Evolutionary conservation across 2,113 vertebrate genomes (phyloP), one percentile per base, ranked within the genome.

Genomic region (Zosterops japonicus): DNA sequence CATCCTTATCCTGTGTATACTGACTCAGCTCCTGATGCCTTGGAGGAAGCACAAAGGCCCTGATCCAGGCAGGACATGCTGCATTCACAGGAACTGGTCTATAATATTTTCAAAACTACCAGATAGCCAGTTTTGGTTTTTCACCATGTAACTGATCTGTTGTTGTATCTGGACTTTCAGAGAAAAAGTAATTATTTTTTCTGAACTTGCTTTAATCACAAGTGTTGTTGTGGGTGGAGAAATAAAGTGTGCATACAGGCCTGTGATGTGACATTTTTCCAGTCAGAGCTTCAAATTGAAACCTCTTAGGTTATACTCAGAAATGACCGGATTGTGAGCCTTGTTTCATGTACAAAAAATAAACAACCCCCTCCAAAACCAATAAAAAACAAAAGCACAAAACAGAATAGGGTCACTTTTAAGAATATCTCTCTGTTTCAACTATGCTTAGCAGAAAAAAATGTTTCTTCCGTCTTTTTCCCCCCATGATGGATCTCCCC

Each of bases 1-100:
- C 0, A 1, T 25, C 11, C 35, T 63, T 36, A 21, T 12, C 25
- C 41, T 36, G 28, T 2, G 1, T 29, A 12, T 1, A 4, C 61
- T 52, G 56, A 14, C 55, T 50, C 60, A 53, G 24, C 21, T 84
- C 63, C 69, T 35, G 57, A 8, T 3, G 5, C 21, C 57, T 41
- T 46, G 31, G 14, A 56, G 28, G 36, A 92, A 67, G 27, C 36
- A 36, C 31, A 70, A 39, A 77, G 27, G 35, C 11, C 49, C 8
- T 8, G 49, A 61, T 35, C n/a, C 2, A 2, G 28, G 23, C 2
- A 2, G 28, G 23, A 41, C 25, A 8, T 6, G 6, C 4, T 36
- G 71, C 31, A 8, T 60, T 53, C 3, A 1, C 24, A 46, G 67
- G 15, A 74, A 11, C 12, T 39, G 29, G 19, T 15, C 53, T 68